Conservation (phyloP, 2,888 invertebrate species). For the Julus scandinavius region DNA sequence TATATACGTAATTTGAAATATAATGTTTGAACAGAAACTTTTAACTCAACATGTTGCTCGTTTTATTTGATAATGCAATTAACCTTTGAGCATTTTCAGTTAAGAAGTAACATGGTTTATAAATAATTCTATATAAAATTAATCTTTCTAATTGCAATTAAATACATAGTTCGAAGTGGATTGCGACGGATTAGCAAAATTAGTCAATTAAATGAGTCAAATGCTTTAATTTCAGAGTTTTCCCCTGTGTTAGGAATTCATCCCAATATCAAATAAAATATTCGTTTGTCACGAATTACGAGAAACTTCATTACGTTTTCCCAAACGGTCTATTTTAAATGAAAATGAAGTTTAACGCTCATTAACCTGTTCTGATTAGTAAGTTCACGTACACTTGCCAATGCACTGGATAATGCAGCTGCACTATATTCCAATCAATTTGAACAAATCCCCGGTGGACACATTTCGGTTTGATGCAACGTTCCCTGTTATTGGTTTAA, state of each 20-base stretch:
- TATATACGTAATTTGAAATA: no score
- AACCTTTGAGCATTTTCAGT: no score
- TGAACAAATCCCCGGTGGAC: neutral
- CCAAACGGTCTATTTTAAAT: neutral
- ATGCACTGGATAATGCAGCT: neutral
- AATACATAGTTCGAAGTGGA: no score
- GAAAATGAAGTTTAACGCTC: neutral
- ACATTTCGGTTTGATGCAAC: neutral
- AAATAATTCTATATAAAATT: no score
- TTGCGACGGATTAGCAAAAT: neutral
- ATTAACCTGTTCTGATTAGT: slow-evolving; percentile 1
- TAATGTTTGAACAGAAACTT: no score
- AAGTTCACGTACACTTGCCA: neutral
- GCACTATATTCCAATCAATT: neutral
- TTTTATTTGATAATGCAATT: no score
- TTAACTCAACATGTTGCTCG: no score
- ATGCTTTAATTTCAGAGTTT: neutral
- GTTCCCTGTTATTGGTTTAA: slow-evolving; percentile 16
- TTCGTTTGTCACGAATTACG: neutral
- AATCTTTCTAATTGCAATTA: no score
- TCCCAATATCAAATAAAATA: neutral
- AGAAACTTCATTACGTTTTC: neutral
- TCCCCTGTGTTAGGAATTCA: no score
- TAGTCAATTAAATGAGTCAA: neutral
- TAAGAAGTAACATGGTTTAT: no score